Conservation (phyloP, 2,888 invertebrate genomes). For the Apotomis turbidana region DNA sequence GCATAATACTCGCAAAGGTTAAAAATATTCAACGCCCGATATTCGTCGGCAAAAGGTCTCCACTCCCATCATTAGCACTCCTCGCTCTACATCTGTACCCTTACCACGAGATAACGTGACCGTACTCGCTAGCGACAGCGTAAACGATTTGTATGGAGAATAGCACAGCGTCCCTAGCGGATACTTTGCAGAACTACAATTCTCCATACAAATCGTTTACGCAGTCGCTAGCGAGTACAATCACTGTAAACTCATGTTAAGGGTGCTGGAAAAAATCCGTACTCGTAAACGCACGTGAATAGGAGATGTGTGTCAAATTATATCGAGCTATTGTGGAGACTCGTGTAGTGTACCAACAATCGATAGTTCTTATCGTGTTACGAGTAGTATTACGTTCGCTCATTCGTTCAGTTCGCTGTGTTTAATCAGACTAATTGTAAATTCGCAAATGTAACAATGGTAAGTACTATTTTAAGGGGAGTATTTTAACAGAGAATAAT, state of each 20-base stretch:
- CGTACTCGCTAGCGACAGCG: too few species aligned
- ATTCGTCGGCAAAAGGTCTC: constrained; percentile 6
- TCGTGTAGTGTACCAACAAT: neutral
- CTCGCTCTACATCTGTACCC: neutral
- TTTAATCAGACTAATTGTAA: neutral
- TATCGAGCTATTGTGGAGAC: too few species aligned
- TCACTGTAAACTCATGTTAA: too few species aligned
- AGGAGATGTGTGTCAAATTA: constrained; percentile 4
- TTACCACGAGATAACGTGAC: too few species aligned
- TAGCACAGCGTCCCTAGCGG: too few species aligned
- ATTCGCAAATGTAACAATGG: neutral
- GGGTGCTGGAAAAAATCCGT: neutral
- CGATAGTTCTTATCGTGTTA: neutral
- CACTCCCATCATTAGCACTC: constrained; percentile 12
- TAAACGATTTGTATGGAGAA: too few species aligned
- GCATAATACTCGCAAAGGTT: neutral
- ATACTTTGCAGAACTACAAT: too few species aligned
- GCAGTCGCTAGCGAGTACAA: too few species aligned
- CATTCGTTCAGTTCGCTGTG: neutral
- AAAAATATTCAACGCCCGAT: constrained; percentile 11
- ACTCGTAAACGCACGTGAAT: neutral
- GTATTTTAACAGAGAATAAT: neutral
- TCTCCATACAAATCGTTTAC: too few species aligned
- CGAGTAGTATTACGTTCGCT: neutral
- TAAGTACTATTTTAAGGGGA: neutral